phyloP scores from a whole-genome alignment of 2,888 invertebrate species.

The Clepsis dumicolana region DNA sequence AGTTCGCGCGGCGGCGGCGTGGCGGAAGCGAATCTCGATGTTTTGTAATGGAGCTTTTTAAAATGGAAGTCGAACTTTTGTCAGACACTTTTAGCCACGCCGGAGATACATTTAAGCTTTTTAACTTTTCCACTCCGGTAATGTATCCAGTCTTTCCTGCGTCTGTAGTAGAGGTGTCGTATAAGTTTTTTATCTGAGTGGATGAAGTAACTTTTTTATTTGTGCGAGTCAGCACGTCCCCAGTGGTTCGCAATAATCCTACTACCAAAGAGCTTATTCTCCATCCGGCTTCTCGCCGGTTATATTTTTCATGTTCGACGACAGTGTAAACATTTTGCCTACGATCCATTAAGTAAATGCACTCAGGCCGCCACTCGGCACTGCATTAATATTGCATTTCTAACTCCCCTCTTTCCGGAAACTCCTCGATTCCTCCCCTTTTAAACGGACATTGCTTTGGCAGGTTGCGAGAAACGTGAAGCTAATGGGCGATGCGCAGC shows the following conservation, averaged over 20 bases:
- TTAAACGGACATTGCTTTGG: conserved; percentile 59
- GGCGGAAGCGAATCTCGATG: conserved; percentile 85
- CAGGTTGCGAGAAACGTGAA: conserved; percentile 60
- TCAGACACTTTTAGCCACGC: conserved; percentile 86
- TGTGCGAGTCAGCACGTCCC: conserved; percentile 67
- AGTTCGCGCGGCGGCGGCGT: conserved; percentile 72
- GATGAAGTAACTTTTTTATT: conserved; percentile 75
- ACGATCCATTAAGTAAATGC: conserved; percentile 84
- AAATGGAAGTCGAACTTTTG: conserved; percentile 86
- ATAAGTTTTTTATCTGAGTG: conserved; percentile 75
- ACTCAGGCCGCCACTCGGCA: conserved; percentile 77
- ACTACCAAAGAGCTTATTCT: conserved; percentile 69
- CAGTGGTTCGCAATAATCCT: conserved; percentile 73
- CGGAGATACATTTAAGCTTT: conserved; percentile 86
- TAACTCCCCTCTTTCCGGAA: conserved; percentile 65
- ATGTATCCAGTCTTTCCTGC: conserved; percentile 82
- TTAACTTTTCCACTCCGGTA: conserved; percentile 86
- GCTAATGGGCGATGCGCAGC: conserved; percentile 53
- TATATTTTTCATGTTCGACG: conserved; percentile 71
- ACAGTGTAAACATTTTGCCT: conserved; percentile 80
- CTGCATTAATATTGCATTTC: conserved; percentile 89
- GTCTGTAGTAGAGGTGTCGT: conserved; percentile 76
- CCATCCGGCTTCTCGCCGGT: conserved; percentile 65
- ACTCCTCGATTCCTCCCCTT: conserved; percentile 55
- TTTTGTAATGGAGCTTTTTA: conserved; percentile 87